phyloP scores from a whole-genome alignment of 2,113 vertebrate genomes.

The Mesocricetus auratus region DNA sequence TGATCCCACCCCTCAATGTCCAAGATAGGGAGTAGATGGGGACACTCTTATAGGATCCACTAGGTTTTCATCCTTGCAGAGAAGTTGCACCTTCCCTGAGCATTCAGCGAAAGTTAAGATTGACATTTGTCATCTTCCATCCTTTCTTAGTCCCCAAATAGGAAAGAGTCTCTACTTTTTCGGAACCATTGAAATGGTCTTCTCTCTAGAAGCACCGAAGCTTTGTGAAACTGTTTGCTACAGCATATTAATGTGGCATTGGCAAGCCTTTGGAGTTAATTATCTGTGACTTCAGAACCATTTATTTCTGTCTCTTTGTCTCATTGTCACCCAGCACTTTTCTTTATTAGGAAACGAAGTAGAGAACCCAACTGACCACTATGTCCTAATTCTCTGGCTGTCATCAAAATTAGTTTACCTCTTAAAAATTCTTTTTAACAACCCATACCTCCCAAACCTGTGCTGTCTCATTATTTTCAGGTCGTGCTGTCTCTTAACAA shows the following conservation, averaged over 20 bases:
- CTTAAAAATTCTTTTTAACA: conserved; percentile 56
- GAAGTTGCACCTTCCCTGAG: neutral
- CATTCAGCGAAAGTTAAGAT: neutral
- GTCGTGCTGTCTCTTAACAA: conserved; percentile 30
- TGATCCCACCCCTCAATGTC: neutral
- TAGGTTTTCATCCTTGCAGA: neutral
- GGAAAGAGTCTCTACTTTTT: conserved; percentile 21
- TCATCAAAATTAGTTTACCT: conserved; percentile 65
- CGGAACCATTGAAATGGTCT: conserved; percentile 56
- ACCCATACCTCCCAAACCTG: neutral
- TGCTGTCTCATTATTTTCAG: conserved; percentile 10
- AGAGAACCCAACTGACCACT: conserved; percentile 61
- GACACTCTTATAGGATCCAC: fast-evolving
- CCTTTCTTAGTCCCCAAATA: neutral
- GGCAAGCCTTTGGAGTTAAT: conserved; percentile 71
- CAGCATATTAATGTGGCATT: conserved; percentile 18
- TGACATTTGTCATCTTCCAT: neutral
- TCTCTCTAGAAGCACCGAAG: neutral
- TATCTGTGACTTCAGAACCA: conserved; percentile 72
- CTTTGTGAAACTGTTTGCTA: conserved; percentile 55
- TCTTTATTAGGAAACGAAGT: conserved; percentile 65
- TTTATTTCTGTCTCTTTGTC: conserved; percentile 77
- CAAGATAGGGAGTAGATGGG: fast-evolving
- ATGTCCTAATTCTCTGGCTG: conserved; percentile 59
- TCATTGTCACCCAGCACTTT: conserved; percentile 48